These are phyloP conservation scores for Folsomia candida DNA, from an alignment of 2,888 invertebrate species.

Conservation along the genomic window DNA sequence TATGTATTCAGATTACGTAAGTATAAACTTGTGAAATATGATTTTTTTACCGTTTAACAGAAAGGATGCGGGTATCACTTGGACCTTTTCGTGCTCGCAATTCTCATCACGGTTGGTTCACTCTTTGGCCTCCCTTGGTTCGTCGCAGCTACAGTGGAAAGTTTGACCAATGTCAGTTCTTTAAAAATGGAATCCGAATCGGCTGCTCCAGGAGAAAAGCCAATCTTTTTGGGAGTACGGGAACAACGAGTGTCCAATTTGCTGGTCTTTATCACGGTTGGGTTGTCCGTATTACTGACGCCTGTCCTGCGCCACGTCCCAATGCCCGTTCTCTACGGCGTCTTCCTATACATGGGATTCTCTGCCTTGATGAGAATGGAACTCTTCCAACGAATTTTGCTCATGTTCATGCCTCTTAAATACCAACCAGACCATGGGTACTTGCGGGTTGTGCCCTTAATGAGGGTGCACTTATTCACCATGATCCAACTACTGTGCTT, in stretches of 20 bases:
- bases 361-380: conserved; percentile 59
- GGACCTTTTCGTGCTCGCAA: conserved; percentile 56
- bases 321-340: conserved; percentile 62
- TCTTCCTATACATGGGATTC: conserved; percentile 61
- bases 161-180: conserved; percentile 58
- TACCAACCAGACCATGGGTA: conserved; percentile 63
- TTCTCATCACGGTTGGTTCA: conserved; percentile 55
- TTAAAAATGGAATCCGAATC: conserved; percentile 56
- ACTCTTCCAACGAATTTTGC: conserved; percentile 59
- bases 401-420: conserved; percentile 62
- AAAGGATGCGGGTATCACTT: conserved; percentile 59
- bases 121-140: conserved; percentile 58
- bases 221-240: conserved; percentile 57
- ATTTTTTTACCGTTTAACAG: conserved; percentile 40
- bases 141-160: conserved; percentile 58
- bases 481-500: conserved; percentile 57
- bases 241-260: conserved; percentile 61
- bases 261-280: conserved; percentile 59
- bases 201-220: conserved; percentile 58
- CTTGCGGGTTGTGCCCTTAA: conserved; percentile 60
- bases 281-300: conserved; percentile 60
- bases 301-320: conserved; percentile 57
- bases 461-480: conserved; percentile 59
- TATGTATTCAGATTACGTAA: no score
- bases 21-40: no score